Evolutionary conservation across 1,140 invertebrate genomes (phyloP).

Genomic region (Tribolium madens): DNA sequence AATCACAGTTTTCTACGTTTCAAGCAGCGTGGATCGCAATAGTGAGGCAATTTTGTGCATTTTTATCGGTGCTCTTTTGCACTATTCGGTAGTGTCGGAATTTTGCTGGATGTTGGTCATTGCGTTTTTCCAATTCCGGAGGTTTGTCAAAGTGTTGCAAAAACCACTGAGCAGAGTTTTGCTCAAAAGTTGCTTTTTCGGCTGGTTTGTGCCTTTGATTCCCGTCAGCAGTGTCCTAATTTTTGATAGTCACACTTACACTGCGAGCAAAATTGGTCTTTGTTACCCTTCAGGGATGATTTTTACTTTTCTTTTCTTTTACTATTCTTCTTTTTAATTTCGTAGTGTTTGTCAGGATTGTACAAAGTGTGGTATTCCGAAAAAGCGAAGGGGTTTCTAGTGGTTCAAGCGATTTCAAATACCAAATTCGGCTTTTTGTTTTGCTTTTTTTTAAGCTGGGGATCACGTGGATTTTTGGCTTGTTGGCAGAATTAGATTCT

Average conservation of each 20-base stretch:
- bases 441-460: slow-evolving; percentile 75
- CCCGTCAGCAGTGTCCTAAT: slow-evolving; percentile 61
- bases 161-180: slow-evolving; percentile 62
- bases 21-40: slow-evolving; percentile 66
- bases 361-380: slow-evolving; percentile 66
- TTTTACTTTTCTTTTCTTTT: too few relatives aligned
- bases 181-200: slow-evolving; percentile 61
- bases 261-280: slow-evolving; percentile 63
- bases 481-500: slow-evolving; percentile 68
- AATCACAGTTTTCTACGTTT: slow-evolving; percentile 70
- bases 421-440: slow-evolving; percentile 71
- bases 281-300: slow-evolving; percentile 73
- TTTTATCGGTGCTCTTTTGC: slow-evolving; percentile 65
- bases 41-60: slow-evolving; percentile 62
- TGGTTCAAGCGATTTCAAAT: slow-evolving; percentile 68
- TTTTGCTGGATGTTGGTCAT: slow-evolving; percentile 78
- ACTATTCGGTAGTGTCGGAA: slow-evolving; percentile 73
- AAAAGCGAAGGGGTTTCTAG: slow-evolving; percentile 63
- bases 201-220: slow-evolving; percentile 61
- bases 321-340: slow-evolving; percentile 66
- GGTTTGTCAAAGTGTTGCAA: slow-evolving; percentile 72
- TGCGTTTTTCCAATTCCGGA: slow-evolving; percentile 73
- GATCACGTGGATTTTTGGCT: slow-evolving; percentile 74
- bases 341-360: slow-evolving; percentile 68
- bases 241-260: too few relatives aligned